Conservation (phyloP, 2,113 vertebrate species). For the Leptosomus discolor region DNA sequence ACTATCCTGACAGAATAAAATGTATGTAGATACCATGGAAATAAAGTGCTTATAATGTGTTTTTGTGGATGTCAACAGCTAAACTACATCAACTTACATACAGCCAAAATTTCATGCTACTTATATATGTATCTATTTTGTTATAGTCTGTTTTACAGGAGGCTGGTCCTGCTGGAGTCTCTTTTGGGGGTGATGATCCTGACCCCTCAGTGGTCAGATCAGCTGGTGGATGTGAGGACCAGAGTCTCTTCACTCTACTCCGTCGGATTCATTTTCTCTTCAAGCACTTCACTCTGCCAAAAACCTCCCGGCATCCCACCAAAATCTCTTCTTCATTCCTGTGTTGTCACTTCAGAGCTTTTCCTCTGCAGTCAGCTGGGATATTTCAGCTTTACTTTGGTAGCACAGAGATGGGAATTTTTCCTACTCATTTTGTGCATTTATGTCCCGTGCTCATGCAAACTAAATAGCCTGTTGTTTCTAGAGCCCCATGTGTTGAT, state of each 20-base stretch:
- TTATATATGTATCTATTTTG: too few relatives aligned
- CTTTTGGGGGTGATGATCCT: background rate
- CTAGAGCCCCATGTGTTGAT: background rate
- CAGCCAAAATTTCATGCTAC: background rate
- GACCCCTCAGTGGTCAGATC: background rate
- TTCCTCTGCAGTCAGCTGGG: background rate
- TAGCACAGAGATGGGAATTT: background rate
- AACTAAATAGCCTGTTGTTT: background rate
- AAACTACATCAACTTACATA: background rate
- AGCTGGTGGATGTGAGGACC: background rate
- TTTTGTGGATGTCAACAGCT: background rate
- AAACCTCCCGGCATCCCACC: fast-evolving
- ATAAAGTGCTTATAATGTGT: background rate
- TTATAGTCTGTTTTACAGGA: background rate
- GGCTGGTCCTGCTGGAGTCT: background rate
- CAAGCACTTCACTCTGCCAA: background rate
- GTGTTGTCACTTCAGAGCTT: background rate
- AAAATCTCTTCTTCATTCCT: background rate
- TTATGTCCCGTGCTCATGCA: fast-evolving
- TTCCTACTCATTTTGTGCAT: background rate
- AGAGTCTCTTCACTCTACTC: background rate
- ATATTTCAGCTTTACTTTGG: background rate
- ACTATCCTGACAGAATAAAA: background rate
- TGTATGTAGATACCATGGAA: background rate
- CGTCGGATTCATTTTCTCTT: background rate